These are phyloP conservation scores for Oxygymnocypris stewartii DNA, from an alignment of 2,113 vertebrate genomes.

Conservation along the genomic window DNA sequence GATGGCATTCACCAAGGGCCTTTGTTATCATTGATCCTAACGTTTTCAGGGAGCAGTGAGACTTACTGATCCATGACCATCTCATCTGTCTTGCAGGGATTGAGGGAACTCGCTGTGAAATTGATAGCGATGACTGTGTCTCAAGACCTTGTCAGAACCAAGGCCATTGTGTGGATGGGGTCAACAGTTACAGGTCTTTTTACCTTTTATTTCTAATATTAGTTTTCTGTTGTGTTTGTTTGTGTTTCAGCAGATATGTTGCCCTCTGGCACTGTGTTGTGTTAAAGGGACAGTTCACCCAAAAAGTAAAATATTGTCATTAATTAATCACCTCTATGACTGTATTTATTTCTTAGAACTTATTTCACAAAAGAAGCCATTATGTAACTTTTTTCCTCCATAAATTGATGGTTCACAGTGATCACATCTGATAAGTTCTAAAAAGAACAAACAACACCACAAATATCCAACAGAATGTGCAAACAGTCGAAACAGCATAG, in stretches of 20 bases:
- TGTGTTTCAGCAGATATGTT: not conserved
- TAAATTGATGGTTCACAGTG: not conserved
- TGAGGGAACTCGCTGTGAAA: constrained; percentile 84
- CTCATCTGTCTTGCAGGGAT: constrained; percentile 84
- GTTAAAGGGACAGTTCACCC: not conserved
- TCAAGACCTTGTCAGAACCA: constrained; percentile 82
- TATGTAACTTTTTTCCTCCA: not conserved
- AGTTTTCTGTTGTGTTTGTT: constrained; percentile 18
- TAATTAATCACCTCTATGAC: not conserved
- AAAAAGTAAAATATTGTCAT: not conserved
- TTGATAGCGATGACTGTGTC: constrained; percentile 81
- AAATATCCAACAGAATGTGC: not conserved
- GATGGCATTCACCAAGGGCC: constrained; percentile 66
- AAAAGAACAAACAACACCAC: not conserved
- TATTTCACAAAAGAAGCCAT: not conserved
- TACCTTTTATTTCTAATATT: constrained; percentile 20
- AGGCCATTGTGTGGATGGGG: constrained; percentile 75
- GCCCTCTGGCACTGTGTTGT: not conserved
- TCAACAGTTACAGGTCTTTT: constrained; percentile 81
- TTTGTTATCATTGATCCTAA: constrained; percentile 72
- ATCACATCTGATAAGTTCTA: not conserved
- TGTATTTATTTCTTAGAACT: not conserved
- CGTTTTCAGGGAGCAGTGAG: constrained; percentile 63
- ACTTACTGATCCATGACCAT: constrained; percentile 70
- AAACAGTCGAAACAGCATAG: constrained; percentile 1